These are phyloP conservation scores for Oreortyx pictus DNA, from an alignment of 2,797 vertebrate species.

Conservation along the genomic window DNA sequence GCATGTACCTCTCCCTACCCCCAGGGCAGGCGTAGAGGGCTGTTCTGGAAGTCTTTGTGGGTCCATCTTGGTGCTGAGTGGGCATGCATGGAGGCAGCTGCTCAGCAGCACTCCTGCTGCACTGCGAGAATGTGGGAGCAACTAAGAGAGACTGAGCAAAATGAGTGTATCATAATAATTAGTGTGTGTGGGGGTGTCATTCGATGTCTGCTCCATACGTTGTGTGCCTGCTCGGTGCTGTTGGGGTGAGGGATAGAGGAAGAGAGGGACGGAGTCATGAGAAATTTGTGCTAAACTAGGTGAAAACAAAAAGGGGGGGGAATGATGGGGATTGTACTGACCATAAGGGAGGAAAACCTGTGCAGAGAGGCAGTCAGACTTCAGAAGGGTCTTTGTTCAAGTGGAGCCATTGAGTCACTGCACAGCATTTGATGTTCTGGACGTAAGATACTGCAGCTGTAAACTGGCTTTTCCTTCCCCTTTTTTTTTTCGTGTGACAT, in stretches of 20 bases:
- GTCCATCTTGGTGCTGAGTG: background rate
- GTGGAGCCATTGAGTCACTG: background rate
- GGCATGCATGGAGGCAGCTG: background rate
- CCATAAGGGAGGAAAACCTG: background rate
- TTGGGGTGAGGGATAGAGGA: background rate
- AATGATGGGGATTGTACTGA: background rate
- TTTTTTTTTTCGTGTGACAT: constrained; percentile 28
- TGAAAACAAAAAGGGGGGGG: background rate
- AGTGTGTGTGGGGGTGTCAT: accelerated
- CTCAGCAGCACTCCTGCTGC: background rate
- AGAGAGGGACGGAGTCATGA: background rate
- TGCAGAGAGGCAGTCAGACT: background rate
- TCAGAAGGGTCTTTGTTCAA: background rate
- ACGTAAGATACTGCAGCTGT: background rate
- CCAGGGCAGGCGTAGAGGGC: background rate
- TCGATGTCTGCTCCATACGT: background rate
- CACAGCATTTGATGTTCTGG: background rate
- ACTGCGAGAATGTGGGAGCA: background rate
- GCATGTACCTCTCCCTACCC: background rate
- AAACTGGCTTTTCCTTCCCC: background rate
- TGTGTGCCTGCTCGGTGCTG: background rate
- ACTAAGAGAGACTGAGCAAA: background rate
- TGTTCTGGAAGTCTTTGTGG: background rate
- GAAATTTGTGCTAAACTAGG: background rate
- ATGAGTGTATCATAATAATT: background rate